Evolutionary conservation across 2,797 vertebrate genomes (phyloP).

Genomic region (Nannoperca australis): DNA sequence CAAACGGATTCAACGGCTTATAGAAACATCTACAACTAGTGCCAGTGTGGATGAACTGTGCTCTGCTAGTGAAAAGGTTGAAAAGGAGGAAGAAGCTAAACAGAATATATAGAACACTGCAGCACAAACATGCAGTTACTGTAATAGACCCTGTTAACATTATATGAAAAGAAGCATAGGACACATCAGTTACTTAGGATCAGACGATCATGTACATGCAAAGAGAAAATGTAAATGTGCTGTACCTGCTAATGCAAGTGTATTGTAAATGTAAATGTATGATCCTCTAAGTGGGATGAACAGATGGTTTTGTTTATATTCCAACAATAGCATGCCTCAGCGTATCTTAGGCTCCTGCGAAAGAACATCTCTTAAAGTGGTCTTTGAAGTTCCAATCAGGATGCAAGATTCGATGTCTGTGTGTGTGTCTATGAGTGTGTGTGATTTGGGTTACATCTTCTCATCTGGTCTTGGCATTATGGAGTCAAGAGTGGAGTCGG

Average conservation of each 20-base stretch:
- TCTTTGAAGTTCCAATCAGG: conserved; percentile 72
- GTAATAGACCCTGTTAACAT: background rate
- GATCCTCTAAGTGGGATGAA: conserved; percentile 47
- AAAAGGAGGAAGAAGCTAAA: background rate
- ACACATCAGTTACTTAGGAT: background rate
- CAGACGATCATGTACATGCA: conserved; percentile 3
- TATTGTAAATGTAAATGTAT: conserved; percentile 33
- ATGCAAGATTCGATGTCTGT: conserved; percentile 56
- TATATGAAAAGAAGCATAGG: background rate
- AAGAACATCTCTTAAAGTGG: conserved; percentile 60
- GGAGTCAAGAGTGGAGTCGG: conserved; percentile 73
- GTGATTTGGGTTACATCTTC: conserved; percentile 79
- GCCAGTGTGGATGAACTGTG: background rate
- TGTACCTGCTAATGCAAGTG: conserved; percentile 34
- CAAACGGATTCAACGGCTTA: background rate
- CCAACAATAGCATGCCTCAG: conserved; percentile 45
- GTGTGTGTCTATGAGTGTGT: conserved; percentile 40
- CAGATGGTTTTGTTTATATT: conserved; percentile 54
- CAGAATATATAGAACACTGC: conserved; percentile 4
- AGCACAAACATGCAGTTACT: conserved; percentile 10
- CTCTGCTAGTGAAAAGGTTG: background rate
- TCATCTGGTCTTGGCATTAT: conserved; percentile 82
- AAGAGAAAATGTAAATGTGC: conserved; percentile 10
- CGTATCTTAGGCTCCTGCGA: conserved; percentile 33
- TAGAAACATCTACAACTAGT: conserved; percentile 6